Evolutionary conservation across 2,888 invertebrate genomes (phyloP), one percentile per base, ranked within the genome.

Genomic region (Arrhopalites spinosus): DNA sequence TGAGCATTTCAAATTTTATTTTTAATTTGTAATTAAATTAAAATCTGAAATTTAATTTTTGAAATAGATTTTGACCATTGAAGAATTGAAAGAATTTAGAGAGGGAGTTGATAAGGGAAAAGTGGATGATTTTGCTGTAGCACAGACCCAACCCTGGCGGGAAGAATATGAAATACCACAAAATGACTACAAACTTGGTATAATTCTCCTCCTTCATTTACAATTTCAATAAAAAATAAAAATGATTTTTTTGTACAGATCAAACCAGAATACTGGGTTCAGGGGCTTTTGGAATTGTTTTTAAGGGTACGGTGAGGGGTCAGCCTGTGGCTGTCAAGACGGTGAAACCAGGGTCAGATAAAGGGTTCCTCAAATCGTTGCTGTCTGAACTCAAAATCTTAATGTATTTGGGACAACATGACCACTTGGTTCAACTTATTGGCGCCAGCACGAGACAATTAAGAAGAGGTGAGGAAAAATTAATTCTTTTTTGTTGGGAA

Each of bases 371-470:
- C 17, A 47, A 68, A 11, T 45, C 47, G 15, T 25, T 68, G n/a
- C 13, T 68, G 20, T 15, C 50, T 1, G 67, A 68, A 25, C 23
- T 68, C 7, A 68, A 68, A 47, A 68, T 68, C 13, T 27, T 68
- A 1, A 68, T 45, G 20, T 68, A 68, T 25, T 27, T 68, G 23
- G 67, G 67, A 47, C 8, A 45, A 23, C 66, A 66, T 66, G 7
- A 13, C 13, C 30, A 66, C 43, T 20, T 66, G n/a, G 17, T 66
- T 20, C 2, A 36, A 8, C 45, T 66, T 43, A 45, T 66, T 3
- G 66, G 66, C 1, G 66, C 66, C 1, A 36, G 23, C 20, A 66
- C 66, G 15, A 43, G 17, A 23, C n/a, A 66, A 43, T 13, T 66
- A 5, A 25, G 20, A 5, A 43, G n/a, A 43, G 66, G 66, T 66